A percentile compares a stretch with the other conserved stretches of the same genome.
phyloP scores from a whole-genome alignment of 2,113 vertebrate species.

The Neopipo cinnamomea region DNA sequence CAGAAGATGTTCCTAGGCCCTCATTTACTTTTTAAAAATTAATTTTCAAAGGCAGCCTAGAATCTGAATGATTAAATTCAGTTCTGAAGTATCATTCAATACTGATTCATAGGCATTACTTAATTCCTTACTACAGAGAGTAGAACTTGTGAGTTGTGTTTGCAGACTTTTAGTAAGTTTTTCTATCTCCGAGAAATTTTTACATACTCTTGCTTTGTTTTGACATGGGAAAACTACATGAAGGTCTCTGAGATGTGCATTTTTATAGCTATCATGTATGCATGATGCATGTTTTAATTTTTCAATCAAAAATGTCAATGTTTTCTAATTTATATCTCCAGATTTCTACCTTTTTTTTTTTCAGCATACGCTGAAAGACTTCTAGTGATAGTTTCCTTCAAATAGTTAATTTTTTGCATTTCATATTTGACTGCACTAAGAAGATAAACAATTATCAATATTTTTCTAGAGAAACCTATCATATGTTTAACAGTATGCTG shows the following conservation, averaged over 20 bases:
- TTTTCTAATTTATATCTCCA: not conserved
- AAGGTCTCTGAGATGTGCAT: not conserved
- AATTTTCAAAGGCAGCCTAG: not conserved
- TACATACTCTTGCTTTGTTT: not conserved
- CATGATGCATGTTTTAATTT: not conserved
- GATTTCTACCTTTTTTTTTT: not conserved
- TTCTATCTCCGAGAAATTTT: not conserved
- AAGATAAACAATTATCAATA: constrained; percentile 31
- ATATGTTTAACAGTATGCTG: not conserved
- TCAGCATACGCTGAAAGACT: not conserved
- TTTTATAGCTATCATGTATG: not conserved
- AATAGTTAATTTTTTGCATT: not conserved
- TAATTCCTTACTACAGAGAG: not conserved
- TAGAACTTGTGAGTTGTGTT: not conserved
- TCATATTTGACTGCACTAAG: not conserved
- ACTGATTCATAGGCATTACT: not conserved
- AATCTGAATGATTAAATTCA: not conserved
- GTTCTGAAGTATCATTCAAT: not conserved
- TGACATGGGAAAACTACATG: not conserved
- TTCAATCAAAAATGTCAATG: not conserved
- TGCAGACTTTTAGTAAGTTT: not conserved
- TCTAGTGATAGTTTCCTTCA: not conserved
- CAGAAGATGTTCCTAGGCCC: not conserved
- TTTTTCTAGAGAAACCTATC: not conserved
- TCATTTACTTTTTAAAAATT: not conserved